These are phyloP conservation scores for Panagrolaimus sp. DNA, from an alignment of 1,140 invertebrate species.

Conservation along the genomic window DNA sequence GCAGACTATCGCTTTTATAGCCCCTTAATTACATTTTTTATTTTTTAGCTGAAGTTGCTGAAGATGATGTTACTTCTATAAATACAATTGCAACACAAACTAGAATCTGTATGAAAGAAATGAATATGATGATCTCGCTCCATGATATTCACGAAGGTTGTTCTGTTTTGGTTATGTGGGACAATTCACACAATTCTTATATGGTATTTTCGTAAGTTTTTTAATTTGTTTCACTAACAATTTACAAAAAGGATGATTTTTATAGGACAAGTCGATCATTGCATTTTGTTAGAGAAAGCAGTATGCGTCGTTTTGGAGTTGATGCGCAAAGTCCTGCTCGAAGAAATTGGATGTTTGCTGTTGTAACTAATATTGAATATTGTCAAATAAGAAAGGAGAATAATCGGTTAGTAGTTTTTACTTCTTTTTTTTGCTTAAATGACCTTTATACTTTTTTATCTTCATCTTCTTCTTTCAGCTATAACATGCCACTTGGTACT, in stretches of 20 bases:
- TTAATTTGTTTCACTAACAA: neutral
- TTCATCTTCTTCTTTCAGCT: conserved; percentile 28
- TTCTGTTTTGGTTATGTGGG: conserved; percentile 29
- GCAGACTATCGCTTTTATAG: neutral
- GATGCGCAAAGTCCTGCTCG: conserved; percentile 10
- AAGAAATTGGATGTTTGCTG: conserved; percentile 39
- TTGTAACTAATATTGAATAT: conserved; percentile 32
- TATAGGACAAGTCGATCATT: conserved; percentile 18
- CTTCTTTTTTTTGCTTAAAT: conserved; percentile 8
- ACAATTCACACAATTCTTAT: conserved; percentile 24
- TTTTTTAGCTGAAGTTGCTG: conserved; percentile 11
- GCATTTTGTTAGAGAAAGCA: conserved; percentile 38
- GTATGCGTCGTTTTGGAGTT: conserved; percentile 31
- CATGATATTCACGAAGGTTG: conserved; percentile 34
- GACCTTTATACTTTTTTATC: neutral
- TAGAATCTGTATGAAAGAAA: conserved; percentile 21
- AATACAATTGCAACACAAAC: conserved; percentile 27
- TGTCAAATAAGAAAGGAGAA: conserved; percentile 35
- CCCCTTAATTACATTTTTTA: neutral
- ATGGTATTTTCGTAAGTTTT: conserved; percentile 24
- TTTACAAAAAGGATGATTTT: conserved; percentile 4
- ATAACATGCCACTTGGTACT: conserved; percentile 40
- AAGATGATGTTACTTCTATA: conserved; percentile 12
- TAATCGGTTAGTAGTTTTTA: conserved; percentile 41
- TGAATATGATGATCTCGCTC: conserved; percentile 37